Conservation (phyloP, 2,888 invertebrate species). For the Epistrophe grossulariae region DNA sequence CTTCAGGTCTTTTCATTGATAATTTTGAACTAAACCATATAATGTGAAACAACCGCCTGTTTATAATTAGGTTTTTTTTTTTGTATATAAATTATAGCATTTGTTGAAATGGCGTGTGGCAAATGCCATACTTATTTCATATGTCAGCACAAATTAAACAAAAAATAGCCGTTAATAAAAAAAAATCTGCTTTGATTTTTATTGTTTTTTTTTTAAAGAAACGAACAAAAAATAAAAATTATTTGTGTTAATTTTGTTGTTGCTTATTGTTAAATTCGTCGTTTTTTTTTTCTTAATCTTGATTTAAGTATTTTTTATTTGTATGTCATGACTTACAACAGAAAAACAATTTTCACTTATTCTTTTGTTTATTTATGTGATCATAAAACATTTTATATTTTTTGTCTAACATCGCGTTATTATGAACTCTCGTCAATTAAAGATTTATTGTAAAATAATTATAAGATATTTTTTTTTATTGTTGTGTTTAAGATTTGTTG, state of each 20-base stretch:
- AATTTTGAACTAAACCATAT: no score
- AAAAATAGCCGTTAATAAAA: neutral
- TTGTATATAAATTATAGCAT: neutral
- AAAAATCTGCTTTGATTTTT: neutral
- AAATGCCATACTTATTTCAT: neutral
- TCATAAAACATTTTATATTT: neutral
- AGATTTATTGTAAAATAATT: conserved; percentile 18
- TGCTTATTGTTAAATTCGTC: neutral
- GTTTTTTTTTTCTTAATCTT: neutral
- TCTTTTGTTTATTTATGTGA: neutral
- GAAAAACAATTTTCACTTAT: neutral
- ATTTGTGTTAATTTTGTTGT: neutral
- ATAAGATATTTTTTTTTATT: neutral
- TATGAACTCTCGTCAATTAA: conserved; percentile 4
- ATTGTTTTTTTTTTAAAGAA: neutral
- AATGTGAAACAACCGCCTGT: no score
- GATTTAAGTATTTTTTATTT: neutral
- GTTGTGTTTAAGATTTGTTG: neutral
- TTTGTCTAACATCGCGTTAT: neutral
- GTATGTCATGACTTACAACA: neutral
- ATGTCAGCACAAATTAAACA: neutral
- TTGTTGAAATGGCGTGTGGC: neutral
- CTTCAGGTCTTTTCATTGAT: no score
- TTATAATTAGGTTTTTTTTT: neutral
- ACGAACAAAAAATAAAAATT: neutral